Base-by-base conservation (phyloP, 2,888 invertebrate genomes). In the Monopis laevigella region DNA sequence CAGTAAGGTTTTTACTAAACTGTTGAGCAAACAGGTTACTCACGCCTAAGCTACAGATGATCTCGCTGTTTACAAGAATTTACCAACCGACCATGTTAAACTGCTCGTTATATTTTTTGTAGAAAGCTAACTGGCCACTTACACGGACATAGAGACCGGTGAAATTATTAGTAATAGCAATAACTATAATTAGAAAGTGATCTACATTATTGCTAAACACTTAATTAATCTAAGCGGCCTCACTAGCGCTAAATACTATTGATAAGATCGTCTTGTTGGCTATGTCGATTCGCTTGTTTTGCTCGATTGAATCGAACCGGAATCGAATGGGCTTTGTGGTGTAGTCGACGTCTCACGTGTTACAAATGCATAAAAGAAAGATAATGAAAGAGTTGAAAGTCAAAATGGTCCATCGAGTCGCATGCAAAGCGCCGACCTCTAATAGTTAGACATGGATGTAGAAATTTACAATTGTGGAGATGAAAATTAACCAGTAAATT, bases 1-100 rank as follows among this genome's bases (percentile, higher is more conserved):
- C 27, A 12, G 16, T 16, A 24, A 36, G 24, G 16, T 19, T 32
- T 27, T 41, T 26, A 41, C 34, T 44, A 44, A 44, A 27, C 34
- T 34, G 38, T 11, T 43, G 29, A 13, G 40, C 36, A 43, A 43
- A 43, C 43, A 40, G 41, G 43, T 41, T 39, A 40, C 39, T 36
- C 36, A 36, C 36, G 36, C 21, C 16, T 21, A 11, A 30, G 30
- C 12, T 11, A 11, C 30, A 17, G 16, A 32, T 32, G 32, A 32
- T 17, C 32, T 10, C 2, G 17, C 3, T 32, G 32, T 32, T 32
- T 32, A 17, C 17, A n/a, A 17, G 17, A n/a, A 17, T 17, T 10
- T 17, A 2, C 17, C 3, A 17, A 30, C 30, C 14, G 3, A 30
- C 4, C 8, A 30, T 30, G n/a, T n/a, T n/a, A n/a, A n/a, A n/a